These are phyloP conservation scores for Glaucidium brasilianum DNA, from an alignment of 2,113 vertebrate species.

Conservation along the genomic window DNA sequence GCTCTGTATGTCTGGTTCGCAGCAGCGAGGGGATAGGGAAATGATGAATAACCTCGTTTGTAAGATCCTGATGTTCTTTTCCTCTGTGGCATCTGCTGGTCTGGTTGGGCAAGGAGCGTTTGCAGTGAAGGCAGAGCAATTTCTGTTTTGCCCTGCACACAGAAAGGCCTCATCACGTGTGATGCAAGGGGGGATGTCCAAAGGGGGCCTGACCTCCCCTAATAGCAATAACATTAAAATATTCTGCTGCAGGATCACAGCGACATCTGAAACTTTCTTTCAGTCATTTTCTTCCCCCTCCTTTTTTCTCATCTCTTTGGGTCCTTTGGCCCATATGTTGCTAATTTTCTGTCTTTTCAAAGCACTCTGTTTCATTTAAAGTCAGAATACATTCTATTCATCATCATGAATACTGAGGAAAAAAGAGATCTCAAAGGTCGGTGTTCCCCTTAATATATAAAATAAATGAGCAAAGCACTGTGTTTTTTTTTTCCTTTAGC, in stretches of 20 bases:
- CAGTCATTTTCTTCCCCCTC: constrained; percentile 21
- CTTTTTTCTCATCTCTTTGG: constrained; percentile 56
- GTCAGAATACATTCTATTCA: constrained; percentile 69
- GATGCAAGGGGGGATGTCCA: neutral
- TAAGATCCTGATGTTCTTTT: neutral
- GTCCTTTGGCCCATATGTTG: constrained; percentile 68
- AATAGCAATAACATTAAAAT: neutral
- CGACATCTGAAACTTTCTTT: constrained; percentile 59
- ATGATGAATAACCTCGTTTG: neutral
- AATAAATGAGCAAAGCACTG: constrained; percentile 46
- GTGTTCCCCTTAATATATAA: constrained; percentile 54
- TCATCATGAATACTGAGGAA: constrained; percentile 38
- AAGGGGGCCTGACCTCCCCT: neutral
- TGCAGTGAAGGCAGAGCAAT: neutral
- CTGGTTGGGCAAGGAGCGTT: fast-evolving
- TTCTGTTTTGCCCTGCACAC: neutral
- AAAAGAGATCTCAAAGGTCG: constrained; percentile 60
- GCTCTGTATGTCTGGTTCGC: neutral
- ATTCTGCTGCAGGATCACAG: constrained; percentile 19
- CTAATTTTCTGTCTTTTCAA: constrained; percentile 78
- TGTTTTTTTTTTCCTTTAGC: neutral
- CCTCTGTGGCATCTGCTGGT: neutral
- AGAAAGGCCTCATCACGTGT: neutral
- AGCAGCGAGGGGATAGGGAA: neutral
- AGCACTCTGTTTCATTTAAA: constrained; percentile 67